Base-by-base conservation (phyloP, 2,113 vertebrate genomes). In the Telmatochromis sp. region DNA sequence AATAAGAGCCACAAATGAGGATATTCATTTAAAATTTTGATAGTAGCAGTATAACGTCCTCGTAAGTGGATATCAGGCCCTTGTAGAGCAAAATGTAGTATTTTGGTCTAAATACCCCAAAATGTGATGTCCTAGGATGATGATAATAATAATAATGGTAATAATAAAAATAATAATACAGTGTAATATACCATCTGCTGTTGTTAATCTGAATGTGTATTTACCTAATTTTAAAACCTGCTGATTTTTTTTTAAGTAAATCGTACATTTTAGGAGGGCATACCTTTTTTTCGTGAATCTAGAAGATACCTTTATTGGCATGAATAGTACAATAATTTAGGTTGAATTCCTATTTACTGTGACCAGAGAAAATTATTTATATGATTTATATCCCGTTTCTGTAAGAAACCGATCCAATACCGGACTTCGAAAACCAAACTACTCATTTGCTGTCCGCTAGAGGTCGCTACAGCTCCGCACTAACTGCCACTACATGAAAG, bases 401-500 rank as follows among this genome's bases (percentile, higher is more conserved):
- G 15, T 19, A 73, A 23, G 0, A 73, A 26, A 28, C 40, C 8
- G 68, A 26, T 26, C 12, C 65, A 42, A 73, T 17, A 73, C 21
- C 37, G 26, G 65, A 26, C 3, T 7, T 10, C 23, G 2, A 45
- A 73, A 73, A 19, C 15, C 11, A 23, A 80, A 54, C 12, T 23
- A 35, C 49, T 21, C 26, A 51, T 49, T 21, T 26, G 33, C 10
- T 80, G 26, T 60, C 89, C 95, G 28, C 89, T 68, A 89, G 93
- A 86, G 82, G 89, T 78, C 93, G 78, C 92, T 91, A 8, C 21
- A 78, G 53, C 85, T 26, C 83, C 11, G 13, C 60, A 28, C 7
- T n/a, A 21, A n/a, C 55, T 31, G 9, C 14, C 21, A 5, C 13
- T 31, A 12, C n/a, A 47, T 2, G 6, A 33, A 14, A 6, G 60